Base-by-base conservation (phyloP, 2,888 invertebrate species). In the Xanthia togata region DNA sequence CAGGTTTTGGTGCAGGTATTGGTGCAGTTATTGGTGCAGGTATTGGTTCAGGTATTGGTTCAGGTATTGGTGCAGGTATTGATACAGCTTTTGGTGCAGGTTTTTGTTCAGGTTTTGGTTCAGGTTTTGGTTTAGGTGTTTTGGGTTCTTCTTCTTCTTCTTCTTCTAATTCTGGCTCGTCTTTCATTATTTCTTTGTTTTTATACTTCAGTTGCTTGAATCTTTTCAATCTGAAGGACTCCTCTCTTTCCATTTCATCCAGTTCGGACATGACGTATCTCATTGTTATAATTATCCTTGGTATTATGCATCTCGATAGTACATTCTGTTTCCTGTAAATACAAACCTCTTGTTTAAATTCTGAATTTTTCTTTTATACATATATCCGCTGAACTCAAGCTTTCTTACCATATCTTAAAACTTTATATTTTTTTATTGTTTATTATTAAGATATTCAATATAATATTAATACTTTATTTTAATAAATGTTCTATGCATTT, bases 251-350 rank as follows among this genome's bases (percentile, higher is more conserved):
- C 84, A n/a, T 26, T 64, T 78, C 78, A 14, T 78, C 81, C 41
- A 78, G 35, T 17, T 78, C 78, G 14, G 75, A 20, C 5, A 31
- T 0, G 26, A 78, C 44, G 35, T 75, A 78, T 4, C 8, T 55
- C 35, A 64, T 44, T 26, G 81, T 81, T 0, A 75, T 0, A 17
- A 11, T 0, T 41, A 78, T 81, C 11, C 35, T 57, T 35, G 78
- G 78, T 64, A 78, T 35, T 12, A 78, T 59, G 14, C 50, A 23
- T 63, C 76, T 78, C 20, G 50, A 73, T 47, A 93, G 81, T 17
- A 92, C 90, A 84, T 92, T 92, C 81, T 87, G 87, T 85, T 91
- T 92, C 91, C 93, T 93, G 92, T 73, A 73, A 88, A 90, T 78
- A 88, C 76, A 91, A 90, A 87, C 47, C 38, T 55, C 55, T 63